Conservation (phyloP, 2,113 vertebrate genomes). For the Plotosus lineatus region DNA sequence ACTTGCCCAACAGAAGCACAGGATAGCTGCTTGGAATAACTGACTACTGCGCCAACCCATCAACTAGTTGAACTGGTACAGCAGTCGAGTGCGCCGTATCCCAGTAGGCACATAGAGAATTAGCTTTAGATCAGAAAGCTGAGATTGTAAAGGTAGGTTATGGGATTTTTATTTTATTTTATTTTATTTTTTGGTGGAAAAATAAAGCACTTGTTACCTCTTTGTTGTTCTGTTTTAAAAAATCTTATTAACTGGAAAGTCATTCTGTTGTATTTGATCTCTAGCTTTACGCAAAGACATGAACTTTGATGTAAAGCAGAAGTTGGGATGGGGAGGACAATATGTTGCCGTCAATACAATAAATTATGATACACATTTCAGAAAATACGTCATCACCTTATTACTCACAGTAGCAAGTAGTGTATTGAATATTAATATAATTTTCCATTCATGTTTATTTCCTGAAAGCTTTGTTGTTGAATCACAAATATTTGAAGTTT, state of each 20-base stretch:
- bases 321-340: neutral
- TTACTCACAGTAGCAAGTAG: neutral
- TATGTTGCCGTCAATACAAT: neutral
- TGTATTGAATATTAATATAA: neutral
- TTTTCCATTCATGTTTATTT: neutral
- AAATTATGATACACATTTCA: neutral
- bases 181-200: neutral
- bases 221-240: neutral
- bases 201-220: conserved; percentile 39
- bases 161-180: too few relatives aligned
- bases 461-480: neutral
- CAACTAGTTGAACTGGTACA: conserved; percentile 52
- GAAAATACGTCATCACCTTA: neutral
- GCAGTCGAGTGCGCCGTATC: conserved; percentile 14
- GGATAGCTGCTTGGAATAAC: conserved; percentile 28
- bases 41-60: conserved; percentile 48
- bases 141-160: neutral
- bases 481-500: neutral
- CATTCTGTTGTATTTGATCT: neutral
- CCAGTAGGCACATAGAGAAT: conserved; percentile 24
- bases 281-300: conserved; percentile 5
- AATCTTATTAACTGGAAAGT: conserved; percentile 6
- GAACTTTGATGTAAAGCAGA: neutral
- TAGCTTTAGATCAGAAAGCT: neutral
- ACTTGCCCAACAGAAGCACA: conserved; percentile 29